A percentile compares a stretch with the other conserved stretches of the same genome.
phyloP scores from a whole-genome alignment of 2,113 vertebrate genomes.

The Saccopteryx bilineata region DNA sequence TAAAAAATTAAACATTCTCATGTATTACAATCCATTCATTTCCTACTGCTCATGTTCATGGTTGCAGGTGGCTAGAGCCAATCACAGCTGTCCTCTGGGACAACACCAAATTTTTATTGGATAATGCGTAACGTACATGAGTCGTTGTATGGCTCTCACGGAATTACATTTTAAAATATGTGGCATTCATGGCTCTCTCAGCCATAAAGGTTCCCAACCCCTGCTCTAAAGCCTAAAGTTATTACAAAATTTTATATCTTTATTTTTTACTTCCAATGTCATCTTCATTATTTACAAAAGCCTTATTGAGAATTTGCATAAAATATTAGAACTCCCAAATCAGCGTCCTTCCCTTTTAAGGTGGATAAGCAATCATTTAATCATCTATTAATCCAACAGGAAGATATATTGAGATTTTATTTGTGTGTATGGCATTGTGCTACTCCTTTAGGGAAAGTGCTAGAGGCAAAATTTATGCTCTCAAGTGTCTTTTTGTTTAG shows the following conservation, averaged over 20 bases:
- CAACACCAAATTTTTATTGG: no score
- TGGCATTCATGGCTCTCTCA: no score
- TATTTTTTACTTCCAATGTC: background rate
- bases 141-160: no score
- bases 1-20: no score
- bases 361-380: background rate
- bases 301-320: background rate
- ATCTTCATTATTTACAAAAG: conserved; percentile 33
- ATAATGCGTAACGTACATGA: no score
- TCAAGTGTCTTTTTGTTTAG: background rate
- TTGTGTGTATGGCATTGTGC: background rate
- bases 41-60: no score
- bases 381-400: background rate
- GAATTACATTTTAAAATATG: no score
- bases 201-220: no score
- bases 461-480: background rate
- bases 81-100: no score
- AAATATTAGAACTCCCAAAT: background rate
- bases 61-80: no score
- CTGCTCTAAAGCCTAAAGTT: background rate
- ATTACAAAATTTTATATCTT: background rate
- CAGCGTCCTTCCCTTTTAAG: background rate
- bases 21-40: no score
- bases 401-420: background rate
- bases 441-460: background rate